These are phyloP conservation scores for Umimayanthus kanabou DNA, from an alignment of 92 coral and sea anemone species.

Conservation along the genomic window DNA sequence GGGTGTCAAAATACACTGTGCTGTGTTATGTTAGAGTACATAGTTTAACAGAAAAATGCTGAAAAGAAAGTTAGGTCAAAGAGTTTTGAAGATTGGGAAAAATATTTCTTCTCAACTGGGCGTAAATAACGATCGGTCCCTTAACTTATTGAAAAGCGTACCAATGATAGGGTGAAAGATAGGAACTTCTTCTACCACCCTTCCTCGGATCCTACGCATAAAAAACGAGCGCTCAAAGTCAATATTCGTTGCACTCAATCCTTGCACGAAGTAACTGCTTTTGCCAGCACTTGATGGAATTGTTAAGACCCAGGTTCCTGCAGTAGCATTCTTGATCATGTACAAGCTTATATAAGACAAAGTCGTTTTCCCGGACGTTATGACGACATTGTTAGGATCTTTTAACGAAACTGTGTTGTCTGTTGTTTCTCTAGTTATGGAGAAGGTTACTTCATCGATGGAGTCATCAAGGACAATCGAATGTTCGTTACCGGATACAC, in stretches of 20 bases:
- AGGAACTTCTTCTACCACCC: constrained; percentile 58
- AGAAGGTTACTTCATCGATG: constrained; percentile 66
- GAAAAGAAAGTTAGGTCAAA: neutral
- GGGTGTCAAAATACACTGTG: too few relatives aligned
- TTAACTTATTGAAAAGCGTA: constrained; percentile 24
- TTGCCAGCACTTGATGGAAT: constrained; percentile 62
- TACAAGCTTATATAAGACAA: constrained; percentile 67
- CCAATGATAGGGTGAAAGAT: constrained; percentile 70
- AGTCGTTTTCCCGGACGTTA: constrained; percentile 50
- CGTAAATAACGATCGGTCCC: neutral
- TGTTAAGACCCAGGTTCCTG: constrained; percentile 79
- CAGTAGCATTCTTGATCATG: constrained; percentile 63
- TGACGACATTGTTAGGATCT: constrained; percentile 29
- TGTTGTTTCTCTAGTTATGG: neutral
- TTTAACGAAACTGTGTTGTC: constrained; percentile 33
- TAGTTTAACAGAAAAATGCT: too few relatives aligned
- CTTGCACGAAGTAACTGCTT: constrained; percentile 72
- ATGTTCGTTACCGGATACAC: constrained; percentile 43
- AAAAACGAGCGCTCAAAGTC: constrained; percentile 77
- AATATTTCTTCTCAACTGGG: too few relatives aligned
- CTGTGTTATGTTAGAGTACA: too few relatives aligned
- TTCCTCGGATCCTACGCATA: constrained; percentile 37
- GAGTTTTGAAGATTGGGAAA: too few relatives aligned
- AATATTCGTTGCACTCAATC: constrained; percentile 73
- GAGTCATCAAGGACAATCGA: constrained; percentile 77